phyloP scores from a whole-genome alignment of 1,140 invertebrate species.

The Chrysoperla carnea region DNA sequence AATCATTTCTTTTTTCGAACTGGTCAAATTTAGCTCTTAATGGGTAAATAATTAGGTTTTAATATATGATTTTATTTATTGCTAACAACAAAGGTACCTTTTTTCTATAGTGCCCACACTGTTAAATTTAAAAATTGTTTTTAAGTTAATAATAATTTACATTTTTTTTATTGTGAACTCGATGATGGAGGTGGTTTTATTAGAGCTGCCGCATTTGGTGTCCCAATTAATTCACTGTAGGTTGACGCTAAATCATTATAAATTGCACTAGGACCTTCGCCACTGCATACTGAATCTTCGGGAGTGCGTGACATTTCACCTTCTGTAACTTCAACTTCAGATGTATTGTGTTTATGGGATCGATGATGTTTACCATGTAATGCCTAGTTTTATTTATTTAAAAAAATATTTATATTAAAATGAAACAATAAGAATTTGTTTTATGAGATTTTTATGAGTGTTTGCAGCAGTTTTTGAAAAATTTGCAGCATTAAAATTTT shows the following conservation, averaged over 20 bases:
- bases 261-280: slow-evolving; percentile 42
- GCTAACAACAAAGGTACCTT: too few species aligned
- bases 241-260: slow-evolving; percentile 27
- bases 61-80: too few species aligned
- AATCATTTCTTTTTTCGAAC: too few species aligned
- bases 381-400: slow-evolving; percentile 24
- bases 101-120: too few species aligned
- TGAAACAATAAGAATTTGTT: too few species aligned
- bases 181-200: neutral
- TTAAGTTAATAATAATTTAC: too few species aligned
- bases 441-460: slow-evolving; percentile 4
- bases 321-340: slow-evolving; percentile 36
- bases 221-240: slow-evolving; percentile 13
- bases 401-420: neutral
- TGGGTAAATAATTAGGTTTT: too few species aligned
- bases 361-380: slow-evolving; percentile 38
- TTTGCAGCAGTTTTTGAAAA: slow-evolving; percentile 12
- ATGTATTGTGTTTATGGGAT: slow-evolving; percentile 24
- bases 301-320: slow-evolving; percentile 46
- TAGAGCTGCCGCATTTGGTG: slow-evolving; percentile 1
- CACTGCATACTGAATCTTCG: slow-evolving; percentile 56
- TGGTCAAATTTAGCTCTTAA: too few species aligned
- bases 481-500: too few species aligned
- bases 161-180: too few species aligned
- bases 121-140: too few species aligned